phyloP scores from a whole-genome alignment of 2,888 invertebrate species.

The Lochmaea capreae region DNA sequence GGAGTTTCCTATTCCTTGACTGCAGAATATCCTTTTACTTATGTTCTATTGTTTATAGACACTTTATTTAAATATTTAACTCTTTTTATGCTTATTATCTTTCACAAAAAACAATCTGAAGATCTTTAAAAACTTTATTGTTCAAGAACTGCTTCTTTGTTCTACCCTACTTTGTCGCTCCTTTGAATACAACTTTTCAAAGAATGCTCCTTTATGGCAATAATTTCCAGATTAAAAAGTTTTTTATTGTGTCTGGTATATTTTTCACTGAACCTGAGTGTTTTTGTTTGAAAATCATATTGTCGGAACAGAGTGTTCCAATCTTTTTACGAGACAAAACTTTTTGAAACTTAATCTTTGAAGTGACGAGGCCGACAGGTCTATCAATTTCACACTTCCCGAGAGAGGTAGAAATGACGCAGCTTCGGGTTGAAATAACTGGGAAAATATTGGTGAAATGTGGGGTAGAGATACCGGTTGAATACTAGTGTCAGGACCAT shows the following conservation, averaged over 20 bases:
- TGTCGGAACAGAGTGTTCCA: slow-evolving; percentile 32
- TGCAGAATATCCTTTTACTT: background rate
- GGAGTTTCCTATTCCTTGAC: background rate
- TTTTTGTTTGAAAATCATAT: slow-evolving; percentile 40
- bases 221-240: slow-evolving; percentile 36
- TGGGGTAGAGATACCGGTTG: background rate
- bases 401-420: slow-evolving; percentile 7
- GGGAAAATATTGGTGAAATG: background rate
- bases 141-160: slow-evolving; percentile 8
- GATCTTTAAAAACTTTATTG: slow-evolving; percentile 10
- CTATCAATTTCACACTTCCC: slow-evolving; percentile 25
- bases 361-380: slow-evolving; percentile 25
- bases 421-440: background rate
- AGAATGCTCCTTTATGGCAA: slow-evolving; percentile 33
- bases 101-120: slow-evolving; percentile 10
- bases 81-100: background rate
- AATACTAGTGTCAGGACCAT: background rate
- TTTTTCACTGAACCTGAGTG: slow-evolving; percentile 26
- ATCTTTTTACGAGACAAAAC: slow-evolving; percentile 34
- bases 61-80: slow-evolving; percentile 3
- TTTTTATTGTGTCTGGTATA: slow-evolving; percentile 35
- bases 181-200: slow-evolving; percentile 19
- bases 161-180: slow-evolving; percentile 19
- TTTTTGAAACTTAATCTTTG: slow-evolving; percentile 30
- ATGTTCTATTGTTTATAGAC: background rate